Evolutionary conservation across 2,888 invertebrate genomes (phyloP).

Genomic region (Caenorhabditis sinica): DNA sequence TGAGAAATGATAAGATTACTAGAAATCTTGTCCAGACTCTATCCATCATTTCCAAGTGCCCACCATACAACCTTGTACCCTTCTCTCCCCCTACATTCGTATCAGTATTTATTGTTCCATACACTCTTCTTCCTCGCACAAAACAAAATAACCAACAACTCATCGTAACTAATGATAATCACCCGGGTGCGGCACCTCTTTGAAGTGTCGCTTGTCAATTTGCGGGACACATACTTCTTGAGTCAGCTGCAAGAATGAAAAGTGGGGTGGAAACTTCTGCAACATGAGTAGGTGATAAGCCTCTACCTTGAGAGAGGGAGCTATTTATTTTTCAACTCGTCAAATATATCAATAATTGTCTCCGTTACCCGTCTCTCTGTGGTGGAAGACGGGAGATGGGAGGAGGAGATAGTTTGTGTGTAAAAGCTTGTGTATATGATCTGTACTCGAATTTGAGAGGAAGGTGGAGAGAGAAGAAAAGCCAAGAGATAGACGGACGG

Average conservation of each 20-base stretch:
- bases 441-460: conserved; percentile 26
- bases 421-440: conserved; percentile 41
- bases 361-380: conserved; percentile 1
- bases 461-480: conserved; percentile 5
- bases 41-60: not conserved
- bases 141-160: conserved; percentile 27
- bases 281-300: conserved; percentile 36
- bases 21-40: not conserved
- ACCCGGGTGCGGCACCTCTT: conserved; percentile 52
- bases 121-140: not conserved
- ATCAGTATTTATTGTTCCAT: conserved; percentile 35
- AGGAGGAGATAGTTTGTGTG: conserved; percentile 7
- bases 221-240: conserved; percentile 10
- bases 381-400: not conserved
- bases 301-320: conserved; percentile 5
- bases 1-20: no score
- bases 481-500: conserved; percentile 40
- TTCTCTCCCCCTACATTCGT: not conserved
- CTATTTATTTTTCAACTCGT: conserved; percentile 55
- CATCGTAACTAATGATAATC: conserved; percentile 30
- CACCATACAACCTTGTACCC: not conserved
- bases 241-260: not conserved
- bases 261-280: conserved; percentile 5
- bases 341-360: conserved; percentile 55
- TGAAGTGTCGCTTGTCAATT: conserved; percentile 42